Percentiles rank a stretch among this genome's conserved stretches.
Conservation (phyloP, 2,797 vertebrate species). For the Rhinatrema bivittatum region DNA sequence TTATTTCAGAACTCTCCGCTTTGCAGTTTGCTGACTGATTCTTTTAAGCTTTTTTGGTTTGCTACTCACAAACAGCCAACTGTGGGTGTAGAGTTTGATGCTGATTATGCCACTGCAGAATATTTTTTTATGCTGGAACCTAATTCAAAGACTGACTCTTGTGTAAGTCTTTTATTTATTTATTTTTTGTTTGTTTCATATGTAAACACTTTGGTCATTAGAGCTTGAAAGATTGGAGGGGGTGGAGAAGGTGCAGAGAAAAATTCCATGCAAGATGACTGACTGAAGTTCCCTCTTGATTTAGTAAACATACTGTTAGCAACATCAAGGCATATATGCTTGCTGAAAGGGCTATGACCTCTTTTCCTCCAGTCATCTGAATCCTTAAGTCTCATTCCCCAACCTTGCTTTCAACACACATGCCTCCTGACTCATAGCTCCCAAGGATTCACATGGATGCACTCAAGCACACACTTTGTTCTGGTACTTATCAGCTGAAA, state of each 20-base stretch:
- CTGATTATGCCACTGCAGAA: accelerated
- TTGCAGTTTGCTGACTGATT: neutral
- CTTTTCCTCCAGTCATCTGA: constrained; percentile 1
- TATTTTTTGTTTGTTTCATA: neutral
- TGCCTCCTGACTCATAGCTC: neutral
- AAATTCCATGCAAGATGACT: neutral
- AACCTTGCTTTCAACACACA: neutral
- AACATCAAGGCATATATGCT: neutral
- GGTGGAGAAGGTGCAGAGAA: too few relatives aligned
- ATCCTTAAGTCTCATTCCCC: too few relatives aligned
- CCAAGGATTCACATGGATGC: neutral
- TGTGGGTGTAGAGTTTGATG: neutral
- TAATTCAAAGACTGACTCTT: neutral
- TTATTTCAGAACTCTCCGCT: too few relatives aligned
- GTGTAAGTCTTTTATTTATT: neutral
- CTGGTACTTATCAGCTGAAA: neutral
- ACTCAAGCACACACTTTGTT: neutral
- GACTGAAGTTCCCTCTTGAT: neutral
- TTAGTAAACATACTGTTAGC: neutral
- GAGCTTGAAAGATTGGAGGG: neutral
- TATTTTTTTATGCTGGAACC: neutral
- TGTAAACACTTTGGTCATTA: accelerated
- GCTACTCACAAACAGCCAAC: neutral
- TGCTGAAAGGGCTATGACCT: neutral
- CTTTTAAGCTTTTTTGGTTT: neutral